These are phyloP conservation scores for Galeopsomyia nigrocyanea DNA, from an alignment of 2,888 invertebrate species.

Conservation along the genomic window DNA sequence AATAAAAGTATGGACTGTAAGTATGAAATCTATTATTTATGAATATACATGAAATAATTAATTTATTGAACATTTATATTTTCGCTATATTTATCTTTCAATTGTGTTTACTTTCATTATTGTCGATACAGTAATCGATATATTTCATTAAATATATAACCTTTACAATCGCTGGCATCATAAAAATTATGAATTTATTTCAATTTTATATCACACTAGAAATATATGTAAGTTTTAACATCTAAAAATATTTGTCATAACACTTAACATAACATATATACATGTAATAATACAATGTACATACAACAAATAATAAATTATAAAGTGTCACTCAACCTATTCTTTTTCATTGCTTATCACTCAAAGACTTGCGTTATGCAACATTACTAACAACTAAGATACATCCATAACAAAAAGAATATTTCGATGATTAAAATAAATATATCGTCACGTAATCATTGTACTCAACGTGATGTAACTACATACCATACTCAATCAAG, in stretches of 20 bases:
- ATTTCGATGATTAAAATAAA: too few species aligned
- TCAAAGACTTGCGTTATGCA: too few species aligned
- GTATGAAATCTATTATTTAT: constrained; percentile 4
- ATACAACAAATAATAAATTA: constrained; percentile 22
- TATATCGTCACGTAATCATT: too few species aligned
- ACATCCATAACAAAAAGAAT: too few species aligned
- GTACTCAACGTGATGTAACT: too few species aligned
- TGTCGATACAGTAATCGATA: constrained; percentile 64
- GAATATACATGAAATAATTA: constrained; percentile 7
- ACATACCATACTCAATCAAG: too few species aligned
- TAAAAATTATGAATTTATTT: constrained; percentile 24
- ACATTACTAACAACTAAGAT: too few species aligned
- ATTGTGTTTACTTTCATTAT: constrained; percentile 57
- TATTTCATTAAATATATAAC: constrained; percentile 46
- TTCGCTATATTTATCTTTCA: constrained; percentile 60
- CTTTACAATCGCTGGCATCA: constrained; percentile 24
- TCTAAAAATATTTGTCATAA: constrained; percentile 27
- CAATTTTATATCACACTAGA: constrained; percentile 11
- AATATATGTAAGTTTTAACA: constrained; percentile 39
- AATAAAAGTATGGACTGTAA: background rate
- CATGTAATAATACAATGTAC: constrained; percentile 41
- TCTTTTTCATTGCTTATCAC: too few species aligned
- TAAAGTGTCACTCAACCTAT: too few species aligned
- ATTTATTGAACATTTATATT: constrained; percentile 48
- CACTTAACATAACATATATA: constrained; percentile 31